phyloP scores from a whole-genome alignment of 2,797 vertebrate genomes.

The Pseudotriccus pelzelni region DNA sequence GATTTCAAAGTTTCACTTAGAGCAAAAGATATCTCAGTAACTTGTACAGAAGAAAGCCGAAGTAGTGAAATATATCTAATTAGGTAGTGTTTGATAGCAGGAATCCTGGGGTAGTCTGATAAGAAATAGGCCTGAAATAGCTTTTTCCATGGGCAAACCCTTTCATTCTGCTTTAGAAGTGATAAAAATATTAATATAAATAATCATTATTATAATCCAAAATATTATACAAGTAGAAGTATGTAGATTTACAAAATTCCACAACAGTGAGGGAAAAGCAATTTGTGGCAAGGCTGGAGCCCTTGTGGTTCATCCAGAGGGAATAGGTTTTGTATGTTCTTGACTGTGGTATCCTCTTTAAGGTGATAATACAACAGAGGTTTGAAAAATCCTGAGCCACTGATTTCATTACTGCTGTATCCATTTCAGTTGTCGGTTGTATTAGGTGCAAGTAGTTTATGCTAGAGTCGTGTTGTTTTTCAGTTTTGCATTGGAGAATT shows the following conservation, averaged over 20 bases:
- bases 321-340: not conserved
- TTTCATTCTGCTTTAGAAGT: not conserved
- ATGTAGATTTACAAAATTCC: not conserved
- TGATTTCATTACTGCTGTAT: not conserved
- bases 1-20: not conserved
- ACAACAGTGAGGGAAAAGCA: not conserved
- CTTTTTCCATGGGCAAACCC: not conserved
- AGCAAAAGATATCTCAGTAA: not conserved
- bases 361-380: not conserved
- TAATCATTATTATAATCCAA: not conserved
- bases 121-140: not conserved
- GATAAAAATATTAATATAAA: not conserved
- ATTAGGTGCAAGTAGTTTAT: not conserved
- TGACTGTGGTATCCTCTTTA: fast-evolving
- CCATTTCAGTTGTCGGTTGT: not conserved
- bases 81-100: not conserved
- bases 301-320: fast-evolving
- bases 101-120: not conserved
- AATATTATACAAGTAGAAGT: not conserved
- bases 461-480: not conserved
- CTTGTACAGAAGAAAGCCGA: slow-evolving; percentile 46
- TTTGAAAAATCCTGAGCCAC: not conserved
- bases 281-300: not conserved
- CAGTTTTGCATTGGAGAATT: not conserved
- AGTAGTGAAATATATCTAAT: slow-evolving; percentile 30